Percentiles rank a stretch among this genome's conserved stretches.
Conservation (phyloP, 2,888 invertebrate species). For the Epirrhoe tristata region DNA sequence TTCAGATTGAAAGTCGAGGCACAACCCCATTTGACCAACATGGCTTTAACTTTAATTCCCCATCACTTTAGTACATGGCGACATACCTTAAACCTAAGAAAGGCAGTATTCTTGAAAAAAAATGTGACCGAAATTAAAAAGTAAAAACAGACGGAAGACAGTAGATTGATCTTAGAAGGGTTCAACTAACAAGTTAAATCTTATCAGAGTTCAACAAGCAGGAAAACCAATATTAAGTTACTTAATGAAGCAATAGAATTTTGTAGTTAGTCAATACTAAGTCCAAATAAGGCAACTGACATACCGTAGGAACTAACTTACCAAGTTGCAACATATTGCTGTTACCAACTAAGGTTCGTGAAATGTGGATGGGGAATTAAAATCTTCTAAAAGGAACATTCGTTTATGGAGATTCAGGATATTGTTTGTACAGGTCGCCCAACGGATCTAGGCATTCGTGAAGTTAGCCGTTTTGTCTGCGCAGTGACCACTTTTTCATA, state of each 20-base stretch:
- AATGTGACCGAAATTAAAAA: too few relatives aligned
- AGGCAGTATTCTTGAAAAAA: too few relatives aligned
- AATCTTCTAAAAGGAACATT: slow-evolving; percentile 3
- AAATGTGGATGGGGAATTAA: slow-evolving; percentile 14
- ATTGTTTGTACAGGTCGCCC: too few relatives aligned
- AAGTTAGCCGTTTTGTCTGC: too few relatives aligned
- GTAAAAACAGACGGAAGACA: too few relatives aligned
- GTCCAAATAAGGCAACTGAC: slow-evolving; percentile 8
- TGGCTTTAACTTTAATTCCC: too few relatives aligned
- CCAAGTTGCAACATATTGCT: slow-evolving; percentile 14
- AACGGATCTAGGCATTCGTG: too few relatives aligned
- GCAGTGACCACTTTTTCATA: too few relatives aligned
- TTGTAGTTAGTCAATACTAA: slow-evolving; percentile 15
- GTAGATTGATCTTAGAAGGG: neutral
- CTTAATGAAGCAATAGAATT: slow-evolving; percentile 14
- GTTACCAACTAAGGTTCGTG: slow-evolving; percentile 7
- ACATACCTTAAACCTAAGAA: too few relatives aligned
- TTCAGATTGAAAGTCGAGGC: too few relatives aligned
- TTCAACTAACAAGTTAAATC: neutral
- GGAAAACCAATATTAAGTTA: neutral
- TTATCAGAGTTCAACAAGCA: neutral
- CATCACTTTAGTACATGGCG: too few relatives aligned
- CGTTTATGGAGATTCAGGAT: slow-evolving; percentile 14
- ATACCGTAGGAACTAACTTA: slow-evolving; percentile 10
- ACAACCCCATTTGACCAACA: too few relatives aligned